Evolutionary conservation across 2,113 vertebrate genomes (phyloP).

Genomic region (Capreolus pygargus): DNA sequence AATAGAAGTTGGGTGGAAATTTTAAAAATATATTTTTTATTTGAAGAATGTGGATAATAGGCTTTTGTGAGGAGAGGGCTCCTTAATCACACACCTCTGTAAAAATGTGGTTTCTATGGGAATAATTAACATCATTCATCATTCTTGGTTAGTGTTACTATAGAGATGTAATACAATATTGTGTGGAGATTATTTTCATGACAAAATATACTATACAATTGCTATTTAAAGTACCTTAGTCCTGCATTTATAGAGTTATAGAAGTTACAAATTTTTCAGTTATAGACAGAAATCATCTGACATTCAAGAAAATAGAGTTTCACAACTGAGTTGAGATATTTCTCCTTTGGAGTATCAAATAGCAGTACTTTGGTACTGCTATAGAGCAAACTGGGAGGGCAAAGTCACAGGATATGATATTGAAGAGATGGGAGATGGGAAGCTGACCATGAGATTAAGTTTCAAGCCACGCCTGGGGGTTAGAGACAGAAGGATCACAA

Average conservation of each 20-base stretch:
- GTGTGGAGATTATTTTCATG: neutral
- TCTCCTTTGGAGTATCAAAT: neutral
- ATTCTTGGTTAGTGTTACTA: neutral
- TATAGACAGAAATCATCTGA: neutral
- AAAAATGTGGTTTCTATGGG: neutral
- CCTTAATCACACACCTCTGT: neutral
- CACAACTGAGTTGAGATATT: neutral
- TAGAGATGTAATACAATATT: neutral
- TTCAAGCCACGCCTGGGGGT: neutral
- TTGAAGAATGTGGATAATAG: constrained; percentile 3
- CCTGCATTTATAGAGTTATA: neutral
- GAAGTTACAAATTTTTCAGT: neutral
- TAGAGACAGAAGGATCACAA: neutral
- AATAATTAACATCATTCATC: neutral
- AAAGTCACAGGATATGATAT: neutral
- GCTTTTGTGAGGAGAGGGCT: neutral
- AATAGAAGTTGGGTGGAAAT: neutral
- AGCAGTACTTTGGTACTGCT: neutral
- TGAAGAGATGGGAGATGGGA: neutral
- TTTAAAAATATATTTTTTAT: neutral
- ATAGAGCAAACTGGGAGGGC: neutral
- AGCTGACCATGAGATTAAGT: neutral
- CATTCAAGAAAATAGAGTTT: neutral
- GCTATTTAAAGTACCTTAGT: constrained; percentile 4
- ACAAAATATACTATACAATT: neutral